A percentile compares a stretch with the other conserved stretches of the same genome.
phyloP scores from a whole-genome alignment of 2,797 vertebrate species.

The Hoplostethus atlanticus region DNA sequence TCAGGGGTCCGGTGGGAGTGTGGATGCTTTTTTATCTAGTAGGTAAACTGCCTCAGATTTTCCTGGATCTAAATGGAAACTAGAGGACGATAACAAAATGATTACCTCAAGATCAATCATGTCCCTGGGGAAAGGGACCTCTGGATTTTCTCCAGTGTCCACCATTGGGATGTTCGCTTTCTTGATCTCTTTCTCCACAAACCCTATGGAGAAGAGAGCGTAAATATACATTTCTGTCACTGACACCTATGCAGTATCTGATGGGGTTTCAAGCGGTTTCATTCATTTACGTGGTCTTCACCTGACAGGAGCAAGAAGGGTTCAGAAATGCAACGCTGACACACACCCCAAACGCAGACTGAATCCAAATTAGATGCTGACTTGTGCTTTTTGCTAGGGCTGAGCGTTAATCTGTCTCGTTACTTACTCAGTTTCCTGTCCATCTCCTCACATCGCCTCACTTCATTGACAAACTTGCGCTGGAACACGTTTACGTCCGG shows the following conservation, averaged over 20 bases:
- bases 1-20: too few species aligned
- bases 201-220: conserved; percentile 82
- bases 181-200: conserved; percentile 99
- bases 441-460: conserved; percentile 97
- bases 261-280: neutral
- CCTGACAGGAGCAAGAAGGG: neutral
- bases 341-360: neutral
- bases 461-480: conserved; percentile 98
- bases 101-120: conserved; percentile 98
- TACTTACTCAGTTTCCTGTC: conserved; percentile 96
- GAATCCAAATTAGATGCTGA: neutral
- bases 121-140: conserved; percentile 96
- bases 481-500: conserved; percentile 98
- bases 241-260: neutral
- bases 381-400: too few species aligned
- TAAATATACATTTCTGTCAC: neutral
- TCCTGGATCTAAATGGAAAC: neutral
- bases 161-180: conserved; percentile 92
- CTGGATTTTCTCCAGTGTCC: conserved; percentile 97
- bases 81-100: neutral
- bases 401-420: neutral
- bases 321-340: neutral
- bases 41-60: too few species aligned
- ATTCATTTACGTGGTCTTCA: neutral
- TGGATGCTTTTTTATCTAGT: too few species aligned